Percentiles rank a stretch among this genome's conserved stretches.
Conservation (phyloP, 2,797 vertebrate genomes). For the Micromesistius poutassou region DNA sequence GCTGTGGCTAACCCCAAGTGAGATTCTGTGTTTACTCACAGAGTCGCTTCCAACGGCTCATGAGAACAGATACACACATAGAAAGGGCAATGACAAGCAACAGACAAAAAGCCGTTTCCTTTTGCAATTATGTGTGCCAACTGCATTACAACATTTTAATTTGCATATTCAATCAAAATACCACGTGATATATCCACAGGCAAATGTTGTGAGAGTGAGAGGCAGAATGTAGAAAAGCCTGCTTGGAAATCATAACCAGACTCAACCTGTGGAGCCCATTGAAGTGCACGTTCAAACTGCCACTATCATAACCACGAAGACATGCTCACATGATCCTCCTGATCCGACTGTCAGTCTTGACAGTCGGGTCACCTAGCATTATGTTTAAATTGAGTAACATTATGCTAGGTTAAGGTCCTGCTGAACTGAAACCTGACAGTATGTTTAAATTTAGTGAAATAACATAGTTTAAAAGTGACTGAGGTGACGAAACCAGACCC, state of each 20-base stretch:
- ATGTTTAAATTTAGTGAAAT: neutral
- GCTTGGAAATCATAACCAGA: conserved; percentile 29
- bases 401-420: too few species aligned
- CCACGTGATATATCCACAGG: neutral
- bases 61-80: conserved; percentile 32
- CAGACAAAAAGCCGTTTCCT: neutral
- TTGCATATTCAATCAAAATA: neutral
- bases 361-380: too few species aligned
- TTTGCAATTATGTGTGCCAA: neutral
- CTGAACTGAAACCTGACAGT: neutral
- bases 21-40: conserved; percentile 56
- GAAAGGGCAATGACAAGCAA: neutral
- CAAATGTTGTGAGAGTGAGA: conserved; percentile 1
- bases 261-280: conserved; percentile 20
- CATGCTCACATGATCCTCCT: too few species aligned
- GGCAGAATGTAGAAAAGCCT: conserved; percentile 57
- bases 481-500: neutral
- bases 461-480: neutral
- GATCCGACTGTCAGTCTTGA: too few species aligned
- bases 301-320: conserved; percentile 8
- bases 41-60: conserved; percentile 36
- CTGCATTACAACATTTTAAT: neutral
- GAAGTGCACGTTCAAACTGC: conserved; percentile 34
- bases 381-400: too few species aligned
- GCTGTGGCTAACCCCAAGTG: conserved; percentile 47